Base-by-base conservation (phyloP, 2,888 invertebrate genomes). In the Trichogramma evanescens region DNA sequence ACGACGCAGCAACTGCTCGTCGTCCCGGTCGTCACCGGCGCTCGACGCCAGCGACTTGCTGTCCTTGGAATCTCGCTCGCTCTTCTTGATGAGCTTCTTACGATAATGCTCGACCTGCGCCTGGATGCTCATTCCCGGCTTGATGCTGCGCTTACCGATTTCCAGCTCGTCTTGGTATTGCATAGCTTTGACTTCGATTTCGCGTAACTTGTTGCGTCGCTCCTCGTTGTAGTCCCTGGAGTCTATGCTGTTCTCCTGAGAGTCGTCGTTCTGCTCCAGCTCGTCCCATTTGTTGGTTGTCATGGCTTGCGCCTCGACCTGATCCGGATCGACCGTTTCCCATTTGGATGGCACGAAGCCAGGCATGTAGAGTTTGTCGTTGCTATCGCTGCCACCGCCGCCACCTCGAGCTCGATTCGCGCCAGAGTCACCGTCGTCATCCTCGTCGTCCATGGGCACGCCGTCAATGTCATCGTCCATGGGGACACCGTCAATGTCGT, bases 131-230 rank as follows among this genome's bases (percentile, higher is more conserved):
- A 91, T 89, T 5, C 87, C 91, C 54, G 85, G 78, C 69, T 91
- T 88, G 38, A 89, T 75, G 44, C 84, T 82, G 61, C 89, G 82
- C 70, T 86, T 83, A 1, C 95, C 95, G 3, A 88, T 88, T 80
- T 97, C 97, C 69, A 97, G 78, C 77, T 96, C 96, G 81, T 97
- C 97, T 78, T 95, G 94, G 82, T 95, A 97, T 76, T 93, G 91
- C 81, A 97, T 85, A 56, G 93, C 92, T 80, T 94, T 93, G 67
- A 96, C 87, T 81, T 98, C 98, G 70, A 99, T 92, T 78, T 97
- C 96, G 39, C 97, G 84, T 61, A 93, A 78, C 71, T 87, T 86
- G 66, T 83, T 84, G 51, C 93, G 86, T 69, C 88, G 83, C 72
- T 89, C 86, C 72, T 87, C 88, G 58, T 82, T 83, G 67, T 82